phyloP scores from a whole-genome alignment of 2,113 vertebrate genomes.

The Phrynocephalus versicolor region DNA sequence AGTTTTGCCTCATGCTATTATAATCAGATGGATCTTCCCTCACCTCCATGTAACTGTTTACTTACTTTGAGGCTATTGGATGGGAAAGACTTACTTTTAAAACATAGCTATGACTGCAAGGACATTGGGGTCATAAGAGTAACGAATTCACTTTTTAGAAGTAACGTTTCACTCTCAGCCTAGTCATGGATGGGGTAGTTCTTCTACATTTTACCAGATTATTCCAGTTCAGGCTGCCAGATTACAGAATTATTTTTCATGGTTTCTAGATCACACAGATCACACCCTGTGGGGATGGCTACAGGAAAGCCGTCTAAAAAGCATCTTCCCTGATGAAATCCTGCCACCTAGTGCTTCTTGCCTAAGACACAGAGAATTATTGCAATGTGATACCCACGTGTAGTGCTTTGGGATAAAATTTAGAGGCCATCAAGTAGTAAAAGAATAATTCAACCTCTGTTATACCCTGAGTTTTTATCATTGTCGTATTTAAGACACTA shows the following conservation, averaged over 20 bases:
- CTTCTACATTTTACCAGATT: neutral
- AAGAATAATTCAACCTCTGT: neutral
- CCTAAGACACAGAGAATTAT: neutral
- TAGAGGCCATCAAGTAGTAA: neutral
- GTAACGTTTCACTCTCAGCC: neutral
- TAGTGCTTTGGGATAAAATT: neutral
- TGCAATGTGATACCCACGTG: neutral
- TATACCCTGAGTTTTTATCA: neutral
- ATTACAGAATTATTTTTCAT: conserved; percentile 10
- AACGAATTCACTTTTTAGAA: neutral
- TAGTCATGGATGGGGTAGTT: neutral
- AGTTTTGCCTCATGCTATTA: too few relatives aligned
- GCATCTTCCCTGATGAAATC: conserved; percentile 43
- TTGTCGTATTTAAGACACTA: neutral
- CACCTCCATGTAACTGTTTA: too few relatives aligned
- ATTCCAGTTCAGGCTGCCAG: neutral
- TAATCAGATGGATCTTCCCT: too few relatives aligned
- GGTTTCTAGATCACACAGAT: neutral
- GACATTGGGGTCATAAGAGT: neutral
- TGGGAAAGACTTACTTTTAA: too few relatives aligned
- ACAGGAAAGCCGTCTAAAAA: rapidly evolving
- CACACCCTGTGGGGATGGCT: rapidly evolving
- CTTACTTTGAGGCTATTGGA: too few relatives aligned
- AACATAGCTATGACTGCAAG: neutral
- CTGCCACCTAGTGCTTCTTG: conserved; percentile 71